Percentiles rank a stretch among this genome's conserved stretches.
Evolutionary conservation across 1,140 invertebrate genomes (phyloP).

Genomic region (Philotrypesis tridentata): DNA sequence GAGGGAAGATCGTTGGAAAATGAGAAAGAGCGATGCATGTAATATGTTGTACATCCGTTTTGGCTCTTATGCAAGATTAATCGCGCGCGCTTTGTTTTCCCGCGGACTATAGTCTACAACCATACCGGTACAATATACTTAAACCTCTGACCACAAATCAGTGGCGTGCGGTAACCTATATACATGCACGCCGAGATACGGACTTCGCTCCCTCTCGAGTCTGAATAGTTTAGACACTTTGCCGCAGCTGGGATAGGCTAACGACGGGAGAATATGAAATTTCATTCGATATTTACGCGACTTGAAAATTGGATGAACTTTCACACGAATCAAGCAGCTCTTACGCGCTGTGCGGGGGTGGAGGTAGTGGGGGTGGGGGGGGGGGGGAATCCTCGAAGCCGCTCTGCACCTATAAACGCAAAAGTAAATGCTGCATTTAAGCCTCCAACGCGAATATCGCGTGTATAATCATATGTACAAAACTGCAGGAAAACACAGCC

Average conservation of each 20-base stretch:
- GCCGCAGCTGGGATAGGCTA: background rate
- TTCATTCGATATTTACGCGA: background rate
- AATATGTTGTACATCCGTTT: too few relatives aligned
- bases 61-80: background rate
- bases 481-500: too few relatives aligned
- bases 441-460: too few relatives aligned
- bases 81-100: background rate
- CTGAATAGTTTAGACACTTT: conserved; percentile 16
- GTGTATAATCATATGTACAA: too few relatives aligned
- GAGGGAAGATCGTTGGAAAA: too few relatives aligned
- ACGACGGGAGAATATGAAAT: background rate
- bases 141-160: conserved; percentile 25
- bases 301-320: background rate
- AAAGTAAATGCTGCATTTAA: too few relatives aligned
- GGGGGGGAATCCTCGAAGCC: too few relatives aligned
- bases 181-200: background rate
- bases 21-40: too few relatives aligned
- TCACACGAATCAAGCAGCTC: too few relatives aligned
- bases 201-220: background rate
- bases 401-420: too few relatives aligned
- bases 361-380: too few relatives aligned
- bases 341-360: too few relatives aligned
- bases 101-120: background rate
- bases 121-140: conserved; percentile 6
- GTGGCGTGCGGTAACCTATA: background rate